A percentile compares a stretch with the other conserved stretches of the same genome.
phyloP scores from a whole-genome alignment of 2,797 vertebrate genomes.

The Sebastes minor region DNA sequence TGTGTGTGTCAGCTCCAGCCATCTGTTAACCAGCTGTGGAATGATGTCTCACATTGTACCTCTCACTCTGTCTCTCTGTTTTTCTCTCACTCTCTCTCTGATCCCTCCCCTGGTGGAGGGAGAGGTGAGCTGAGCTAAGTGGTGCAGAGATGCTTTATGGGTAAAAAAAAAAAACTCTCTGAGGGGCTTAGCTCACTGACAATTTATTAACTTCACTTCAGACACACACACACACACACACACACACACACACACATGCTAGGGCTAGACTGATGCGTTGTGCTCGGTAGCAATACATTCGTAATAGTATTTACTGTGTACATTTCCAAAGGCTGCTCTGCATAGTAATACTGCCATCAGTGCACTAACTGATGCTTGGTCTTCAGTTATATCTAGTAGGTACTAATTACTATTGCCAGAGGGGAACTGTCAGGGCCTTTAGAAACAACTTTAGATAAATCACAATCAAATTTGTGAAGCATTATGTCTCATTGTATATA shows the following conservation, averaged over 20 bases:
- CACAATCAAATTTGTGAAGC: not conserved
- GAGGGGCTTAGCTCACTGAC: constrained; percentile 42
- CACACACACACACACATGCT: not conserved
- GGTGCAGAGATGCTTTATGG: constrained; percentile 63
- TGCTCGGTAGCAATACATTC: not conserved
- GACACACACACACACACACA: not conserved
- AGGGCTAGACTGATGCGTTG: not conserved
- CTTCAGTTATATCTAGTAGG: not conserved
- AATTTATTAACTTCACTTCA: constrained; percentile 25
- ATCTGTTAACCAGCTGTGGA: constrained; percentile 73
- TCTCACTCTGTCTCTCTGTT: constrained; percentile 19
- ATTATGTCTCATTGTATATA: not conserved
- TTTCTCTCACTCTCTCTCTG: constrained; percentile 3
- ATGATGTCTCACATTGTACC: constrained; percentile 35
- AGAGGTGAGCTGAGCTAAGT: constrained; percentile 44
- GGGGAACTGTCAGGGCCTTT: not conserved
- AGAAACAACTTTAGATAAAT: not conserved
- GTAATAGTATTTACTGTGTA: not conserved
- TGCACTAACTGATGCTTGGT: not conserved
- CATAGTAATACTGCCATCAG: not conserved
- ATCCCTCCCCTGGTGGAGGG: constrained; percentile 19
- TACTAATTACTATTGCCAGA: not conserved
- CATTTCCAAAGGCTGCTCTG: not conserved
- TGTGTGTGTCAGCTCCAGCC: constrained; percentile 33
- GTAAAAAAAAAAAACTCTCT: constrained; percentile 11